These are phyloP conservation scores for Gila orcuttii DNA, from an alignment of 2,113 vertebrate genomes.

Conservation along the genomic window DNA sequence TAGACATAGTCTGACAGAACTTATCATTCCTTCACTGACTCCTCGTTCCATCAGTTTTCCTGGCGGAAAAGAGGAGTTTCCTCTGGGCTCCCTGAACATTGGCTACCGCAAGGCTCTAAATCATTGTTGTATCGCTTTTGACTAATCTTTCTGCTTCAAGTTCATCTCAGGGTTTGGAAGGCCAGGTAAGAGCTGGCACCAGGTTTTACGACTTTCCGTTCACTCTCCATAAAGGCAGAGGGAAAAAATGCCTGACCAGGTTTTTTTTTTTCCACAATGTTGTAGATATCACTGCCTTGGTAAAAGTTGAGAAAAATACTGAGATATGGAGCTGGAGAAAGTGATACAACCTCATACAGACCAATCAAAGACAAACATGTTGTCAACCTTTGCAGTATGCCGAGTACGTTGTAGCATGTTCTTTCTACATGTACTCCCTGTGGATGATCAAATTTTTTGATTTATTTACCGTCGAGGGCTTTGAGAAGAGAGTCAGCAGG, in stretches of 20 bases:
- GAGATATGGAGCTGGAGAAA: not conserved
- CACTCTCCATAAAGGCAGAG: slow-evolving; percentile 26
- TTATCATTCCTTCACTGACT: slow-evolving; percentile 35
- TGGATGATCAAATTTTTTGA: not conserved
- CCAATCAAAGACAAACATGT: not conserved
- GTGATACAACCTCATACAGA: not conserved
- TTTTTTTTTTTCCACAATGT: slow-evolving; percentile 28
- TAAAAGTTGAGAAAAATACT: slow-evolving; percentile 28
- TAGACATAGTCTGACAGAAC: slow-evolving; percentile 17
- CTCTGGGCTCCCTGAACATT: slow-evolving; percentile 19
- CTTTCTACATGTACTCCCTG: not conserved
- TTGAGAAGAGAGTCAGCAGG: too few species aligned
- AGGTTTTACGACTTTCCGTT: slow-evolving; percentile 33
- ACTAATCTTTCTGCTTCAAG: slow-evolving; percentile 25
- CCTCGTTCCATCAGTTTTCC: slow-evolving; percentile 44
- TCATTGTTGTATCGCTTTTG: slow-evolving; percentile 33
- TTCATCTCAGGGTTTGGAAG: slow-evolving; percentile 20
- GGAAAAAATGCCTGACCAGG: slow-evolving; percentile 39
- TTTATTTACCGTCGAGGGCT: not conserved
- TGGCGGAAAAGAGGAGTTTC: slow-evolving; percentile 43
- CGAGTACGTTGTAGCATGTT: not conserved
- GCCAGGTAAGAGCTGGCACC: slow-evolving; percentile 31
- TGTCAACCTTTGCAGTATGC: not conserved
- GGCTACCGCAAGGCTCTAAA: slow-evolving; percentile 4
- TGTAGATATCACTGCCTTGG: slow-evolving; percentile 24